These are phyloP conservation scores for Poeciliopsis turrubarensis DNA, from an alignment of 2,113 vertebrate genomes.

Conservation along the genomic window DNA sequence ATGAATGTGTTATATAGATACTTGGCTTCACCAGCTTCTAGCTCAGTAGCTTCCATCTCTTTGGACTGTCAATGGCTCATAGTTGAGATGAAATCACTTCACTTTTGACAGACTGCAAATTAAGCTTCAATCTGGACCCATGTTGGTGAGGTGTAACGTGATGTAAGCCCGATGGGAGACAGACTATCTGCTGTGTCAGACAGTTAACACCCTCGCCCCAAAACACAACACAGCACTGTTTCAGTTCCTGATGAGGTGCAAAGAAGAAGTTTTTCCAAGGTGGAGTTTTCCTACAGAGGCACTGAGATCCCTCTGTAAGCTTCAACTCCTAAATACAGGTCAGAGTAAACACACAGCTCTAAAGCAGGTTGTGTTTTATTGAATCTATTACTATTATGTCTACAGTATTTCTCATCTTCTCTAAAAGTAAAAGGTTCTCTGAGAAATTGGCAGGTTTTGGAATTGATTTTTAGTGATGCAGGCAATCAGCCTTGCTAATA, in stretches of 20 bases:
- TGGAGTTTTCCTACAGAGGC: constrained; percentile 43
- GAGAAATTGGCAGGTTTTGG: background rate
- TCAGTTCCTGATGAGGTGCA: constrained; percentile 53
- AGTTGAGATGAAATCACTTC: background rate
- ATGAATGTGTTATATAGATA: constrained; percentile 64
- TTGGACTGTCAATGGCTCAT: background rate
- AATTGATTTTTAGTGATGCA: no score
- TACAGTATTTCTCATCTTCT: no score
- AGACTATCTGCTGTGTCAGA: constrained; percentile 57
- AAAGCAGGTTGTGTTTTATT: background rate
- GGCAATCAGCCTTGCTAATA: no score
- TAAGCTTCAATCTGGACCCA: background rate
- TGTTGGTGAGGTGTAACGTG: background rate
- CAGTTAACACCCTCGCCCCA: constrained; percentile 55
- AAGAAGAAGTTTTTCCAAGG: constrained; percentile 61
- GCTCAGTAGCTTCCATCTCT: constrained; percentile 6
- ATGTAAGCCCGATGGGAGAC: constrained; percentile 47
- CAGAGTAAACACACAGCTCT: background rate
- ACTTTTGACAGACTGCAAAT: background rate
- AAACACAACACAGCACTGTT: constrained; percentile 66
- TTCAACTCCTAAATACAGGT: background rate
- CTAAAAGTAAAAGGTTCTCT: background rate
- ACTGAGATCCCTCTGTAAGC: background rate
- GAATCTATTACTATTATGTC: background rate
- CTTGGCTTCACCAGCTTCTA: constrained; percentile 38